Conservation (phyloP, 2,888 invertebrate genomes). For the Oxyscelio sp. region DNA sequence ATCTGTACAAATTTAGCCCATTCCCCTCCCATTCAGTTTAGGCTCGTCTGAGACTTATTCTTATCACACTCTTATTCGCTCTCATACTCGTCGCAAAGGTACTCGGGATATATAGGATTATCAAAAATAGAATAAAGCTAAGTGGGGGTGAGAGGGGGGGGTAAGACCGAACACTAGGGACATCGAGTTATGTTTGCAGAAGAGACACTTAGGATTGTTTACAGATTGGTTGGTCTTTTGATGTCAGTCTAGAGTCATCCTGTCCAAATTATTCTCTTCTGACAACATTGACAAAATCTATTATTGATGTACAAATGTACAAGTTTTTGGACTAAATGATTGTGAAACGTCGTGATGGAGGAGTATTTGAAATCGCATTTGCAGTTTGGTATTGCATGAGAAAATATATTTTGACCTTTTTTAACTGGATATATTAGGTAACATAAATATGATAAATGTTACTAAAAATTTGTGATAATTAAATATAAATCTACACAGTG, state of each 20-base stretch:
- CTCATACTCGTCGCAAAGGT: slow-evolving; percentile 27
- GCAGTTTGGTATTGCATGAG: too few relatives aligned
- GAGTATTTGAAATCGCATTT: slow-evolving; percentile 7
- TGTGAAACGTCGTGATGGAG: background rate
- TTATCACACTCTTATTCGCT: slow-evolving; percentile 36
- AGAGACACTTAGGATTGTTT: slow-evolving; percentile 12
- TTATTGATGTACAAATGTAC: background rate
- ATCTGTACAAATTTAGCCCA: slow-evolving; percentile 13
- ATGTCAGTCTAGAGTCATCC: background rate
- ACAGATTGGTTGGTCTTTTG: slow-evolving; percentile 6
- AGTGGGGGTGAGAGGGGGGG: background rate
- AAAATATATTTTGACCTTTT: too few relatives aligned
- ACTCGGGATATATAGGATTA: background rate
- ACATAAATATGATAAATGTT: too few relatives aligned
- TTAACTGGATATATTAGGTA: too few relatives aligned
- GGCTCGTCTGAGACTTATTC: slow-evolving; percentile 14
- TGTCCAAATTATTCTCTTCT: slow-evolving; percentile 31
- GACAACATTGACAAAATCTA: slow-evolving; percentile 15
- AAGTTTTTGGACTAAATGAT: background rate
- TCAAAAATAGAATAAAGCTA: background rate
- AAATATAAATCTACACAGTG: too few relatives aligned
- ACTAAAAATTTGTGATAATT: too few relatives aligned
- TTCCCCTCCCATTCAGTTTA: slow-evolving; percentile 40
- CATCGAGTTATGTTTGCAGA: slow-evolving; percentile 42
- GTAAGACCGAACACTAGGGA: slow-evolving; percentile 3